Evolutionary conservation across 2,797 vertebrate genomes (phyloP).

Genomic region (Fratercula arctica): DNA sequence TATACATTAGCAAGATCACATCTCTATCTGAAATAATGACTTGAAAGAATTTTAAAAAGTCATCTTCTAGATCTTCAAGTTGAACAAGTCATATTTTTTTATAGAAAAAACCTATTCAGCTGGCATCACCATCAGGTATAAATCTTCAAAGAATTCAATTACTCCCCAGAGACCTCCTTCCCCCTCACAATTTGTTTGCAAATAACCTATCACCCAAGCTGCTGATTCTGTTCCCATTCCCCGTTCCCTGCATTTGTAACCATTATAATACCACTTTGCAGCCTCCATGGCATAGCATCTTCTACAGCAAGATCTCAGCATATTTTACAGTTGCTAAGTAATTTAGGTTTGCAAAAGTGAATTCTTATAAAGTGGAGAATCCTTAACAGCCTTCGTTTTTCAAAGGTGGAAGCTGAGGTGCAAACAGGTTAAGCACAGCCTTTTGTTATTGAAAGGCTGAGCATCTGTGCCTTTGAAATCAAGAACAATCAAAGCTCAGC

Average conservation of each 20-base stretch:
- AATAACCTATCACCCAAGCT: slow-evolving; percentile 13
- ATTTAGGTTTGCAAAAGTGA: not conserved
- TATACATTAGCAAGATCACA: not conserved
- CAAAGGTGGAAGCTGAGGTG: not conserved
- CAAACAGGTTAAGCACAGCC: not conserved
- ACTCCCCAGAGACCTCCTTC: not conserved
- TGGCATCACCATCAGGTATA: not conserved
- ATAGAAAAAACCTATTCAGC: not conserved
- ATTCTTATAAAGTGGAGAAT: not conserved
- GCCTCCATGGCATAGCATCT: not conserved
- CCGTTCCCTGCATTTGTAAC: not conserved
- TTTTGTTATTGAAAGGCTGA: not conserved
- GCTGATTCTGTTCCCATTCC: not conserved
- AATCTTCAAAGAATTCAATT: slow-evolving; percentile 8
- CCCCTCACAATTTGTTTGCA: not conserved
- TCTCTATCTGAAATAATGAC: not conserved
- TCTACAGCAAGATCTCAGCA: not conserved
- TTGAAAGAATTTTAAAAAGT: not conserved
- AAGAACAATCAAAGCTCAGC: not conserved
- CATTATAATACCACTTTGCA: not conserved
- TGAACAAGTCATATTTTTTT: not conserved
- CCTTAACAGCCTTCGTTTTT: not conserved
- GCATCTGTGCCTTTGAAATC: not conserved
- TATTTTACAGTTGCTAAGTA: slow-evolving; percentile 18
- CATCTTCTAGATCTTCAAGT: not conserved